A percentile compares a stretch with the other conserved stretches of the same genome.
These are phyloP conservation scores for Drosophila bocqueti DNA, from an alignment of 1,140 invertebrate genomes.

Conservation along the genomic window DNA sequence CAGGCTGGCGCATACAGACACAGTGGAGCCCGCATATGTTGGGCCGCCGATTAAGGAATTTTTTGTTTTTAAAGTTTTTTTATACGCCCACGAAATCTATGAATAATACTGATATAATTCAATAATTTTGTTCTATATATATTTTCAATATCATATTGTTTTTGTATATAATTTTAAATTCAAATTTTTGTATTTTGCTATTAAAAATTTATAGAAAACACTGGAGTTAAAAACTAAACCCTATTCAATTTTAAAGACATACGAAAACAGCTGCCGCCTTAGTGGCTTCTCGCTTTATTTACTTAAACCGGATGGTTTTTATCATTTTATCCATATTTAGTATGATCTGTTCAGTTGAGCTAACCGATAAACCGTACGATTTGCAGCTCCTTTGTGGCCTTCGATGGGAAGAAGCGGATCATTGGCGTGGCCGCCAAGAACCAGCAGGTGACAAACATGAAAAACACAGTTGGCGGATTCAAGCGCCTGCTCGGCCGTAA, in stretches of 20 bases:
- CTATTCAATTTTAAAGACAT: neutral
- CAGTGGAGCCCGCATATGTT: constrained; percentile 29
- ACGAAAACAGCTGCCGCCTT: neutral
- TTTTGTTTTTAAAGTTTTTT: neutral
- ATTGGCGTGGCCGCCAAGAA: constrained; percentile 98
- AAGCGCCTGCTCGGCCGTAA: constrained; percentile 96
- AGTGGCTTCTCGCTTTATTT: neutral
- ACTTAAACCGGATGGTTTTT: neutral
- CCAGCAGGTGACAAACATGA: constrained; percentile 98
- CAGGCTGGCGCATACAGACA: constrained; percentile 1
- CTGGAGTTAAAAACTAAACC: neutral
- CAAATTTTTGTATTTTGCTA: too few relatives aligned
- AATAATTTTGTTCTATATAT: neutral
- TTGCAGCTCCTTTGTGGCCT: constrained; percentile 96
- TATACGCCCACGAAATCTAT: neutral
- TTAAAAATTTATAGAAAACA: too few relatives aligned
- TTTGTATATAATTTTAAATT: too few relatives aligned
- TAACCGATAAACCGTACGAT: neutral
- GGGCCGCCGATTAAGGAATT: neutral
- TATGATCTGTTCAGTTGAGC: neutral
- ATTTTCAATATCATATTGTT: neutral
- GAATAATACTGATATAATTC: neutral
- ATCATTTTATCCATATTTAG: constrained; percentile 12
- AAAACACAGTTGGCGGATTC: constrained; percentile 97
- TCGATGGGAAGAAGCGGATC: constrained; percentile 95